Evolutionary conservation across 2,113 vertebrate genomes (phyloP), one percentile per base, ranked within the genome.

Genomic region (Macaca nemestrina): DNA sequence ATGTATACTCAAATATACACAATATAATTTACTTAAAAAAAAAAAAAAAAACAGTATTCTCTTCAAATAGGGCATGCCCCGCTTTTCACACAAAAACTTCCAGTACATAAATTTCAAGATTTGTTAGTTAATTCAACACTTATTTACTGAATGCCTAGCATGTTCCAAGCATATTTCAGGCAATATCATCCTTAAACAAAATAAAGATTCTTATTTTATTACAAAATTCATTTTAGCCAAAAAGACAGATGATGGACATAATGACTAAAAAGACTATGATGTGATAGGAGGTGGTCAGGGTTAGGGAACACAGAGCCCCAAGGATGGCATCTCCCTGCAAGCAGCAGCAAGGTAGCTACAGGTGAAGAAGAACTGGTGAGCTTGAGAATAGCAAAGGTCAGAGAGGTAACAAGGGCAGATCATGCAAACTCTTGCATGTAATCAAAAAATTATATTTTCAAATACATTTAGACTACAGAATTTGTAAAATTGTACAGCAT

Each of bases 221-320:
- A 16, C n/a, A 52, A 59, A 40, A 38, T 90, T 80, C 30, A 55
- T 70, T 89, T 17, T 76, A 82, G n/a, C 35, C 59, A 78, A 27
- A 87, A 68, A 97, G 61, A 79, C 6, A 86, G 32, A 68, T 11
- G 85, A 78, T 68, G 88, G 67, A 75, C 3, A 23, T 43, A 92
- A 67, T 30, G 8, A 16, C 12, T 35, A 48, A 68, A 48, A 76
- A 87, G 64, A 72, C 38, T 3, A 32, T 11, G 13, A 57, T 35
- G 43, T 35, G 43, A 55, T 38, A 81, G 55, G 45, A 50, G 12
- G 43, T 14, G 5, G 3, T 59, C 80, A 61, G 6, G 8, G 1
- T 27, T 48, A 16, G 38, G 50, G n/a, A 90, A 3, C 48, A 85
- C 45, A 79, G 9, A 64, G 7, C 17, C 13, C 35, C 30, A 38